Percentiles rank a stretch among this genome's conserved stretches.
Conservation (phyloP, 1,140 invertebrate species). For the Zaprionus davidi region DNA sequence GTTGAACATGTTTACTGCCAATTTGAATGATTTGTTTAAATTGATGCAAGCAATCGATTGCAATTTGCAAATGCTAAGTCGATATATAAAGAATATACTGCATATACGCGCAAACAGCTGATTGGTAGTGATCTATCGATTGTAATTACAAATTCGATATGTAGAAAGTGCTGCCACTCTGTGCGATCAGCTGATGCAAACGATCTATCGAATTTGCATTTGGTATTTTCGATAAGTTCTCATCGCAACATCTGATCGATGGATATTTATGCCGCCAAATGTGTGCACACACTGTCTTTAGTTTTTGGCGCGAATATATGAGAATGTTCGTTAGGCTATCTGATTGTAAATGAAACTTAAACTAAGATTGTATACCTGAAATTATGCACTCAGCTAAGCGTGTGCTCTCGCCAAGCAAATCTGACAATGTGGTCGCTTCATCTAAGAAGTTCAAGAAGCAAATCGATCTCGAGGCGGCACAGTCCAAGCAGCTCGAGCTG, state of each 20-base stretch:
- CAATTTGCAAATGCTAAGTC: too few species aligned
- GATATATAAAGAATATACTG: too few species aligned
- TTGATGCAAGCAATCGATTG: neutral
- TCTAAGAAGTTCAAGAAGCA: conserved; percentile 54
- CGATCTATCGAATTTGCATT: neutral
- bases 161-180: too few species aligned
- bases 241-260: neutral
- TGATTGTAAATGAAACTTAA: neutral
- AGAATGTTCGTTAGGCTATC: conserved; percentile 27
- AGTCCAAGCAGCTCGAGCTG: neutral
- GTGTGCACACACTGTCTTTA: conserved; percentile 25
- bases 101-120: too few species aligned
- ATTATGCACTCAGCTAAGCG: conserved; percentile 43
- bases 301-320: conserved; percentile 36
- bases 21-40: neutral
- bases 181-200: neutral
- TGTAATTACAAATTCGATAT: too few species aligned
- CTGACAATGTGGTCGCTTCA: conserved; percentile 17
- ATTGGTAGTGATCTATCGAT: too few species aligned
- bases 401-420: conserved; percentile 60
- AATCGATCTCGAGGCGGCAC: neutral
- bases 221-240: neutral
- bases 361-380: neutral
- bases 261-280: neutral
- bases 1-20: neutral